Evolutionary conservation across 1,140 invertebrate genomes (phyloP).

Genomic region (Apocrypta bakeri): DNA sequence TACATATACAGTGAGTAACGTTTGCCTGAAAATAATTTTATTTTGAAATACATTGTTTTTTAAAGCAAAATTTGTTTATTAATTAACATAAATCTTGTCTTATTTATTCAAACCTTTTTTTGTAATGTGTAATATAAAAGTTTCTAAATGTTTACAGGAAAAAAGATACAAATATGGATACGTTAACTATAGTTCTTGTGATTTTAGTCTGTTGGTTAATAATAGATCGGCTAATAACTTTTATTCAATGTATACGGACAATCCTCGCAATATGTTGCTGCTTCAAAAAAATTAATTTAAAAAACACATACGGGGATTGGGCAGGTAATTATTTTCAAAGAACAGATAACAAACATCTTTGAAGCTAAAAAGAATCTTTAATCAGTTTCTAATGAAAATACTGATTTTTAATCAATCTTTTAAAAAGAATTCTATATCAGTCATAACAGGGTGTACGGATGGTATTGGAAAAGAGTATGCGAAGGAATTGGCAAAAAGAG

Average conservation of each 20-base stretch:
- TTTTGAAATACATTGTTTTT: no score
- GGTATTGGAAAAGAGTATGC: conserved; percentile 96
- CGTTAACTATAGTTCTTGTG: background rate
- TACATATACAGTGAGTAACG: no score
- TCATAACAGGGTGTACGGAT: conserved; percentile 92
- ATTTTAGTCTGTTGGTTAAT: conserved; percentile 55
- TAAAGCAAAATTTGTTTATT: no score
- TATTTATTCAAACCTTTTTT: no score
- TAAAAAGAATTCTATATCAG: conserved; percentile 75
- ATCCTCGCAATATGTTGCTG: conserved; percentile 58
- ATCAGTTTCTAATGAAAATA: no score
- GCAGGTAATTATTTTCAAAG: conserved; percentile 60
- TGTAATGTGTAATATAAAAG: no score
- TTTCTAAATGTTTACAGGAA: no score
- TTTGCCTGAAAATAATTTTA: no score
- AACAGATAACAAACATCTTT: no score
- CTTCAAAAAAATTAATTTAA: conserved; percentile 64
- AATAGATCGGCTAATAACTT: conserved; percentile 55
- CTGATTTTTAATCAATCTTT: no score
- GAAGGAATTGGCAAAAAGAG: conserved; percentile 84
- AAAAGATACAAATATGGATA: background rate
- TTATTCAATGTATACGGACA: conserved; percentile 60
- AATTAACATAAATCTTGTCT: no score
- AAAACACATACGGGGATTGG: conserved; percentile 68
- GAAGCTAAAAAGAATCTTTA: no score